Evolutionary conservation across 2,113 vertebrate species (phyloP), one percentile per base, ranked within the genome.

Genomic region (Nematolebias whitei): DNA sequence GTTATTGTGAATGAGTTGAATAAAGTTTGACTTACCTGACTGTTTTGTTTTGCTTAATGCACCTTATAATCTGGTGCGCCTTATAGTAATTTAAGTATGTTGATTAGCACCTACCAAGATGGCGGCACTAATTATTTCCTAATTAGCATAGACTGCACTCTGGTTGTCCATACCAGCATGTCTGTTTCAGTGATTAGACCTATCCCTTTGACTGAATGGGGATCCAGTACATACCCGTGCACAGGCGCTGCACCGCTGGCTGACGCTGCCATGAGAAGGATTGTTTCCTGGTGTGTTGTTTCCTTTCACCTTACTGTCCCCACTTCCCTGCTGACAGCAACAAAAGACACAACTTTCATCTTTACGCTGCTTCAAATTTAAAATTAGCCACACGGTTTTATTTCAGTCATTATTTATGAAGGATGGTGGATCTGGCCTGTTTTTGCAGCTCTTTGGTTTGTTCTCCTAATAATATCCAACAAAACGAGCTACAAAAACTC

Each of bases 171-270:
- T 35, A 2, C 32, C 32, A 35, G 9, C 10, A 8, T 35, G 9
- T 35, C 32, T 35, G 7, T 7, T 29, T 29, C 26, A 29, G 26
- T 29, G 26, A 29, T 29, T 3, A 4, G 18, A 35, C 5, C 7
- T 29, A 29, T 29, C 26, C 26, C 26, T 29, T 7, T 35, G 47
- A 59, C 35, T 48, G 7, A 52, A 51, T 68, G 51, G 57, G 41
- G 53, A 12, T 10, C 2, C 18, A 26, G 19, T 5, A 68, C 77
- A 0, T 90, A 94, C 94, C 93, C 84, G 68, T 80, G 92, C 90
- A 77, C 93, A 91, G 80, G 85, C 92, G 18, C 72, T 89, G 89
- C 93, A 92, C 83, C 89, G 90, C 81, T 91, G 92, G 18, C 78
- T 84, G 44, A 76, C 84, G 18, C 78, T 84, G 44, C 77, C 84